Percentiles rank a stretch among this genome's conserved stretches.
Evolutionary conservation across 2,888 invertebrate species (phyloP).

Genomic region (Pollenia angustigena): DNA sequence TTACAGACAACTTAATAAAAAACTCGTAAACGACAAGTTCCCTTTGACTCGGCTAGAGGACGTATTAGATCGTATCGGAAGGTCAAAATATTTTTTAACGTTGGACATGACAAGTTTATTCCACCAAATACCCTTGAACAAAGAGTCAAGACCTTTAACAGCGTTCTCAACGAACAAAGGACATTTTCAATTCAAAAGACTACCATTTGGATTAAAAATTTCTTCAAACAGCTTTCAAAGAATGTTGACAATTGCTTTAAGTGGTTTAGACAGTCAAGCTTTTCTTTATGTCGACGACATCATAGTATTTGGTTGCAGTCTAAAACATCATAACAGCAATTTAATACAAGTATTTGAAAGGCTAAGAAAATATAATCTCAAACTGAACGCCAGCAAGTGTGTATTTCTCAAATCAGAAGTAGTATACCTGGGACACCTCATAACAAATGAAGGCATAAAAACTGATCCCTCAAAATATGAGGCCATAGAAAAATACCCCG

Average conservation of each 20-base stretch:
- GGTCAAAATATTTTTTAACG: slow-evolving; percentile 17
- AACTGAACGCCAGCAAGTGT: slow-evolving; percentile 21
- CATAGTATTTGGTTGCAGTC: slow-evolving; percentile 18
- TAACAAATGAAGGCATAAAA: slow-evolving; percentile 23
- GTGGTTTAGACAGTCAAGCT: slow-evolving; percentile 17
- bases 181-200: slow-evolving; percentile 26
- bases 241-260: slow-evolving; percentile 25
- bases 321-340: slow-evolving; percentile 28
- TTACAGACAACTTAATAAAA: slow-evolving; percentile 17
- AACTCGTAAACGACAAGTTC: slow-evolving; percentile 1
- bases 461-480: slow-evolving; percentile 32
- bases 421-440: slow-evolving; percentile 32
- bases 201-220: slow-evolving; percentile 25
- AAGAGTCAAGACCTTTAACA: slow-evolving; percentile 19
- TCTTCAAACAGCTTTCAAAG: slow-evolving; percentile 21
- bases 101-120: slow-evolving; percentile 11
- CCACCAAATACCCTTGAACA: slow-evolving; percentile 7
- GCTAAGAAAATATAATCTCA: slow-evolving; percentile 3
- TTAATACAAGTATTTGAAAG: not conserved
- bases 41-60: slow-evolving; percentile 11
- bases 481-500: slow-evolving; percentile 27
- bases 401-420: slow-evolving; percentile 30
- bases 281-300: slow-evolving; percentile 8
- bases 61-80: slow-evolving; percentile 17
- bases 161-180: slow-evolving; percentile 28